phyloP scores from a whole-genome alignment of 1,140 invertebrate genomes.

The Drosophila pandora region DNA sequence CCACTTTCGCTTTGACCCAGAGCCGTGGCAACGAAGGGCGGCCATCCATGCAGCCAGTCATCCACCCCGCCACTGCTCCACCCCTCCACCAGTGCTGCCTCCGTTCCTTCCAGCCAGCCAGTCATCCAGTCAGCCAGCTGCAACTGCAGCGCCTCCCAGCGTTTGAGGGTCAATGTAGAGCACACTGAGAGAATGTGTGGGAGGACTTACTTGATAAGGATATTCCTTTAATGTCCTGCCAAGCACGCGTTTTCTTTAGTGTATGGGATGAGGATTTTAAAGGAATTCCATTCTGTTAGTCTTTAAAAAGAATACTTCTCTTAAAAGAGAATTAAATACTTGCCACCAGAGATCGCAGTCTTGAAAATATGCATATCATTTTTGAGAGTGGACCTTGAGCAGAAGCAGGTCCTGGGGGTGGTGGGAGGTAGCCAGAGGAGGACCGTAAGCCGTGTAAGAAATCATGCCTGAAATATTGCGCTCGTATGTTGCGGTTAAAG shows the following conservation, averaged over 20 bases:
- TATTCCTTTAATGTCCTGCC: no score
- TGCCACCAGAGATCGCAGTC: no score
- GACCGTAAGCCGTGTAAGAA: conserved; percentile 65
- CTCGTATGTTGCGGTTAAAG: conserved; percentile 78
- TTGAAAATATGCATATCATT: conserved; percentile 1
- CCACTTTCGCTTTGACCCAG: conserved; percentile 81
- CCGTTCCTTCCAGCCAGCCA: conserved; percentile 21
- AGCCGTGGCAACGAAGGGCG: conserved; percentile 70
- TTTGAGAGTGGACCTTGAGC: conserved; percentile 3
- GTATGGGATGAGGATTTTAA: no score
- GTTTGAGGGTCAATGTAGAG: conserved; percentile 76
- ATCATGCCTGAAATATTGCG: conserved; percentile 79
- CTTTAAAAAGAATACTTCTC: no score
- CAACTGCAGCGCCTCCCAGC: conserved; percentile 35
- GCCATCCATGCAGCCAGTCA: conserved; percentile 42
- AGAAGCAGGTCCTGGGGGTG: conserved; percentile 23
- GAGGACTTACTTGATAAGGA: not conserved
- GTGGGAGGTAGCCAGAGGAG: conserved; percentile 8
- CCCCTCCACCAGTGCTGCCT: not conserved
- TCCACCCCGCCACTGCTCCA: conserved; percentile 1
- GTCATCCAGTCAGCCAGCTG: conserved; percentile 8
- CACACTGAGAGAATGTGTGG: conserved; percentile 7
- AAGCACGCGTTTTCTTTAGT: no score
- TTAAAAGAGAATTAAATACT: no score
- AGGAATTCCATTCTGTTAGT: no score